Conservation (phyloP, 53 echinoderm and acorn worm species). For the Crossaster papposus region DNA sequence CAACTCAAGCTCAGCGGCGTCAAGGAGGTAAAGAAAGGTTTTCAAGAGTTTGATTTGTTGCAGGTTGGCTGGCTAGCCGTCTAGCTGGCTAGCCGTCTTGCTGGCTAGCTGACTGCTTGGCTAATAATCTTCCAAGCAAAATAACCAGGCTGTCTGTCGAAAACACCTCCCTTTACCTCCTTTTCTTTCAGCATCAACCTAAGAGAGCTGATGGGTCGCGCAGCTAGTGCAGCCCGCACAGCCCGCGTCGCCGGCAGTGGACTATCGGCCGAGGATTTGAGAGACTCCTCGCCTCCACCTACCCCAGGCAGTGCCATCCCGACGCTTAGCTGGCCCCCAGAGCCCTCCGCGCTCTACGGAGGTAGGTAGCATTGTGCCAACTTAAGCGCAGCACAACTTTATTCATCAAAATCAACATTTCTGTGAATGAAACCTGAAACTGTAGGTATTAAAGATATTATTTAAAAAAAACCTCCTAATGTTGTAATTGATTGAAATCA, state of each 20-base stretch:
- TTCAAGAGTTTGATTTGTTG: not conserved
- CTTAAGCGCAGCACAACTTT: not conserved
- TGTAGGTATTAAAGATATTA: too few relatives aligned
- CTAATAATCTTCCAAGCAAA: too few relatives aligned
- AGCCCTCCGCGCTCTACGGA: constrained; percentile 83
- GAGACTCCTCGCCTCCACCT: constrained; percentile 77
- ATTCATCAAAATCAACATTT: not conserved
- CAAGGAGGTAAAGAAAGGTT: constrained; percentile 55
- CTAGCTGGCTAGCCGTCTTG: not conserved
- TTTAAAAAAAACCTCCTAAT: too few relatives aligned
- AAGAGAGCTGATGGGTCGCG: constrained; percentile 91
- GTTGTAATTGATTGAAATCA: not conserved
- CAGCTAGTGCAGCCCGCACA: constrained; percentile 63
- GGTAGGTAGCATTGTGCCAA: constrained; percentile 50
- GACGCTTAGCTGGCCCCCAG: constrained; percentile 93
- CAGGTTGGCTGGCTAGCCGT: not conserved
- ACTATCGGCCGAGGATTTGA: constrained; percentile 63
- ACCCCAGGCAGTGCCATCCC: constrained; percentile 71
- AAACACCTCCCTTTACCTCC: too few relatives aligned
- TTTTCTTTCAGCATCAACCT: constrained; percentile 69
- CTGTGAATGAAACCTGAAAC: too few relatives aligned
- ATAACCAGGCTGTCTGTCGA: too few relatives aligned
- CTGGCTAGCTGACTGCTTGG: too few relatives aligned
- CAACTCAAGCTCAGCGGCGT: constrained; percentile 62
- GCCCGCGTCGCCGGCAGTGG: constrained; percentile 64